Percentiles rank a stretch among this genome's conserved stretches.
Conservation (phyloP, 2,888 invertebrate genomes). For the Drosophila villosipedis region DNA sequence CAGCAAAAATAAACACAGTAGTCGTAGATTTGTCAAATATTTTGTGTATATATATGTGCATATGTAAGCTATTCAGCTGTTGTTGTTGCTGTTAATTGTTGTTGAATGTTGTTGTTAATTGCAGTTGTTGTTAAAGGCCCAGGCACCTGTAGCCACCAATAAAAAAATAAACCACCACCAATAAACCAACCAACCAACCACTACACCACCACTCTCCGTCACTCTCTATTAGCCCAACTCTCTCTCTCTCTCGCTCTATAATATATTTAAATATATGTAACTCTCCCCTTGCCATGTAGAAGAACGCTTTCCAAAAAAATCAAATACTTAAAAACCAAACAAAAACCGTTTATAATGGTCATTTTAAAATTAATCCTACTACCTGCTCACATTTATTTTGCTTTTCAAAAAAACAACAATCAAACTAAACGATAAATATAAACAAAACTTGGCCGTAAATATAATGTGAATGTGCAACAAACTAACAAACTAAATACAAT, state of each 20-base stretch:
- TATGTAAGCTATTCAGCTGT: slow-evolving; percentile 33
- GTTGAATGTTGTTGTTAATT: slow-evolving; percentile 70
- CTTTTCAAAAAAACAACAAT: slow-evolving; percentile 43
- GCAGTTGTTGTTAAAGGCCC: slow-evolving; percentile 66
- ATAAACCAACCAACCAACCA: slow-evolving; percentile 43
- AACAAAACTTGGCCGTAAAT: slow-evolving; percentile 24
- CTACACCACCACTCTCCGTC: slow-evolving; percentile 46
- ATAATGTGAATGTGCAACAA: slow-evolving; percentile 8
- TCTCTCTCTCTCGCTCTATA: slow-evolving; percentile 37
- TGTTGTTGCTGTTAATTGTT: slow-evolving; percentile 52
- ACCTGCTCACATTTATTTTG: slow-evolving; percentile 71
- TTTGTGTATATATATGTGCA: neutral
- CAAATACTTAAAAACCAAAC: slow-evolving; percentile 13
- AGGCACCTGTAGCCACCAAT: slow-evolving; percentile 60
- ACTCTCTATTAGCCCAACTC: slow-evolving; percentile 33
- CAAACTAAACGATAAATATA: slow-evolving; percentile 23
- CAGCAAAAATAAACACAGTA: slow-evolving; percentile 11
- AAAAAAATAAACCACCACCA: slow-evolving; percentile 37
- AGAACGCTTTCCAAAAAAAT: slow-evolving; percentile 10
- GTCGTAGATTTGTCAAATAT: slow-evolving; percentile 18
- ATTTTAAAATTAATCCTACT: slow-evolving; percentile 61
- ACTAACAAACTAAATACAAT: slow-evolving; percentile 11
- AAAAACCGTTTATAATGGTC: slow-evolving; percentile 48
- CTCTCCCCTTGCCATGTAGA: slow-evolving; percentile 32
- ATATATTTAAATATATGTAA: slow-evolving; percentile 21